Base-by-base conservation (phyloP, 2,888 invertebrate species). In the Epistrophe grossulariae region DNA sequence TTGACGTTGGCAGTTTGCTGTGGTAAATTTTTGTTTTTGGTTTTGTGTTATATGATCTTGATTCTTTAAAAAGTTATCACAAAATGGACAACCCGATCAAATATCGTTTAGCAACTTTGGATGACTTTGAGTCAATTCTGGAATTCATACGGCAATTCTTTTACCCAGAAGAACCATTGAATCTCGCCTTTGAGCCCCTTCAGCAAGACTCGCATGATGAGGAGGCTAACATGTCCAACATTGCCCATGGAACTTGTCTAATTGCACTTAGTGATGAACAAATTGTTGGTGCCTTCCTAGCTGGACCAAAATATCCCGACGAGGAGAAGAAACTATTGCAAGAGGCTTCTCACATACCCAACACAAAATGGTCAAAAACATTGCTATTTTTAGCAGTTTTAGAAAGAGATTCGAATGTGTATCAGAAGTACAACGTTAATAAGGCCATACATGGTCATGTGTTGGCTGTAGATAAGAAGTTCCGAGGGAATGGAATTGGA, bases 161-260 rank as follows among this genome's bases (percentile, higher is more conserved):
- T 59, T 92, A 92, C 52, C 89, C 72, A 0, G 92, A 92, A 28
- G 92, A 92, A 55, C 92, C 92, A 4, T 72, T 92, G 7, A 92
- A 91, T 4, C 77, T 84, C 0, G 91, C 91, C 35, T 90, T 88
- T 43, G 88, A 89, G 6, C 92, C 92, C 0, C 88, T 88, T 5
- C 88, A 90, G 19, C 91, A 90, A 4, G 90, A 90, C 11, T 80
- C 85, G 3, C 90, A 88, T 13, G 92, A 92, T 84, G 90, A 90
- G 55, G 88, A 90, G 3, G 92, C 90, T 48, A 88, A 89, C 62
- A 89, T 91, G 64, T 90, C 90, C 4, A 89, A 91, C 24, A 81
- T 92, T 0, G 5, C 10, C 1, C 80, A 90, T 19, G 91, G 90
- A 38, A 68, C 68, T 5, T 68, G 91, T 68, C 59, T 92, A 11